Evolutionary conservation across 2,113 vertebrate species (phyloP), one percentile per base, ranked within the genome.

Genomic region (Mandrillus leucophaeus): DNA sequence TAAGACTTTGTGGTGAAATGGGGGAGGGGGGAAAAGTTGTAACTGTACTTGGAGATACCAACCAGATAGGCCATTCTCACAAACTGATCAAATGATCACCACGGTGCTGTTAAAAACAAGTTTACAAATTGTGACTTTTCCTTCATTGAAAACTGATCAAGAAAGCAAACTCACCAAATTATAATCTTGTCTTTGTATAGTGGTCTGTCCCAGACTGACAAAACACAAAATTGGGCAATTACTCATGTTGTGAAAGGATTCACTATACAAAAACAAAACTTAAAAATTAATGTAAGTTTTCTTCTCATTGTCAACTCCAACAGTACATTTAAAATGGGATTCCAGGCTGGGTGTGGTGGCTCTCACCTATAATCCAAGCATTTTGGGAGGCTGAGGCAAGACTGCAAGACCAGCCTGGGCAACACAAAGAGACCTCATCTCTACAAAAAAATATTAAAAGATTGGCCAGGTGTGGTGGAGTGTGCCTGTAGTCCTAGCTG

Each of bases 261-360:
- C 45, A 78, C 14, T 55, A n/a, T 9, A 57, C 12, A 80, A 83
- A 72, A 94, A 78, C 20, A 83, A 80, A 95, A 66, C 9, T 35
- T 80, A 90, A 73, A 72, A 88, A 7, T 73, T 85, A 75, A 23
- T 18, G 79, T 79, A 96, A 55, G 20, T 76, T 80, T 83, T 32
- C 32, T 93, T 93, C 79, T 66, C 87, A 50, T 73, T 4, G 10
- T 50, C n/a, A 94, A 73, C 25, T 89, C 45, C 40, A 92, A 43
- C 40, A 80, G 13, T 72, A 73, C 23, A 92, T 72, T 93, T 78
- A 85, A 97, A 95, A 27, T 68, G n/a, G 79, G 40, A 90, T 93
- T 76, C n/a, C 17, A 40, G 66, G 30, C 66, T 64, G 6, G 16
- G 66, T 8, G 32, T 8, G 32, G 32, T 35, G 6, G 32, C 66